Base-by-base conservation (phyloP, 2,113 vertebrate genomes). In the Puntigrus tetrazona region DNA sequence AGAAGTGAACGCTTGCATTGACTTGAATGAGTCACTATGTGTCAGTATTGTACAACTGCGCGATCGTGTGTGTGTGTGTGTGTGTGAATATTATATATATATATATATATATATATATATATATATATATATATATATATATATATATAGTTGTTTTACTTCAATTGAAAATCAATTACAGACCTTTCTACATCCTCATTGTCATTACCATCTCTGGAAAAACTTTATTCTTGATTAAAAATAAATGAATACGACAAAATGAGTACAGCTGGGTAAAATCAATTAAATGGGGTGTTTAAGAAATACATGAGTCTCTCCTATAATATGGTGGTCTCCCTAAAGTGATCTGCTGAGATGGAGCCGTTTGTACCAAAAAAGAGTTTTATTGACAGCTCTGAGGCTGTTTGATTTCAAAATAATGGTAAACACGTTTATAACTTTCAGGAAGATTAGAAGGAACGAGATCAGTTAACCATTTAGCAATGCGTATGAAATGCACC, bases 331-430 rank as follows among this genome's bases (percentile, higher is more conserved):
- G 34, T 69, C 34, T 10, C 34, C 34, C 67, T 20, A 29, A 22
- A 34, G 29, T 25, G 20, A 25, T 38, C 0, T 16, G 22, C 59
- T 38, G 11, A 59, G 52, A 36, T 57, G 0, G 16, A 9, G 31
- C 13, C 0, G 5, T 63, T 63, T 18, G 11, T 79, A 79, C 55
- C n/a, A 77, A 79, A 78, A 78, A 61, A 50, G 25, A 43, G 36
- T 78, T 79, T 79, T 63, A 79, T 79, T 79, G 55, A 79, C 36
- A 59, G 20, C 34, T 76, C 18, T 20, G 29, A 22, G 47, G 29
- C 73, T 2, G 8, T 52, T 31, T 20, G 18, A 76, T 34, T 25
- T 57, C 10, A 76, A 31, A 76, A 38, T 11, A 34, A 57, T 13
- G 9, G 14, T 38, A 43, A 63, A 79, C 52, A 41, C 41, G 50